These are phyloP conservation scores for Syncerus caffer DNA, from an alignment of 2,797 vertebrate genomes.

Conservation along the genomic window DNA sequence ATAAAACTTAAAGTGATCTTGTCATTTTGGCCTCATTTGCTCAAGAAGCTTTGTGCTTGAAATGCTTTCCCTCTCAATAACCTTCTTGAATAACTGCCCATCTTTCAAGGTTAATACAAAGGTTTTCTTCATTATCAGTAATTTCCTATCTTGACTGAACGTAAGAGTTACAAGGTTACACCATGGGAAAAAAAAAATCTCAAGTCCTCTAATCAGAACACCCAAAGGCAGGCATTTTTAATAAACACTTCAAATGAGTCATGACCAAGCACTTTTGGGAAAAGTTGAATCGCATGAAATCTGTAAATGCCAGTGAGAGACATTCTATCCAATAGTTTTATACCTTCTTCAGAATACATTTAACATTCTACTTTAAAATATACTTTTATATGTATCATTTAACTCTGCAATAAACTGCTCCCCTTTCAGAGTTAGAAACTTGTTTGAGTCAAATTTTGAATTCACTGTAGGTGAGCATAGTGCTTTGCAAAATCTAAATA, in stretches of 20 bases:
- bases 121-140: not conserved
- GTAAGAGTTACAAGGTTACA: not conserved
- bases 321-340: not conserved
- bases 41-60: slow-evolving; percentile 2
- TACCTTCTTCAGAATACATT: not conserved
- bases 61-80: not conserved
- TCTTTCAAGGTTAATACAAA: slow-evolving; percentile 4
- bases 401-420: not conserved
- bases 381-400: not conserved
- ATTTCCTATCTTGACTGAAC: not conserved
- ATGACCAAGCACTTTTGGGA: not conserved
- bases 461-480: not conserved
- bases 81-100: not conserved
- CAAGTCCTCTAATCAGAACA: not conserved
- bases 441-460: not conserved
- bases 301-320: not conserved
- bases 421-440: not conserved
- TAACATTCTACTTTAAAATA: not conserved
- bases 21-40: slow-evolving; percentile 11
- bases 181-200: not conserved
- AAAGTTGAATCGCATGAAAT: not conserved
- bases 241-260: not conserved
- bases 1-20: not conserved
- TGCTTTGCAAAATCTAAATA: not conserved
- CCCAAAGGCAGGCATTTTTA: not conserved